A percentile compares a stretch with the other conserved stretches of the same genome.
Conservation (phyloP, 2,888 invertebrate species). For the Lasioglossum zephyrum region DNA sequence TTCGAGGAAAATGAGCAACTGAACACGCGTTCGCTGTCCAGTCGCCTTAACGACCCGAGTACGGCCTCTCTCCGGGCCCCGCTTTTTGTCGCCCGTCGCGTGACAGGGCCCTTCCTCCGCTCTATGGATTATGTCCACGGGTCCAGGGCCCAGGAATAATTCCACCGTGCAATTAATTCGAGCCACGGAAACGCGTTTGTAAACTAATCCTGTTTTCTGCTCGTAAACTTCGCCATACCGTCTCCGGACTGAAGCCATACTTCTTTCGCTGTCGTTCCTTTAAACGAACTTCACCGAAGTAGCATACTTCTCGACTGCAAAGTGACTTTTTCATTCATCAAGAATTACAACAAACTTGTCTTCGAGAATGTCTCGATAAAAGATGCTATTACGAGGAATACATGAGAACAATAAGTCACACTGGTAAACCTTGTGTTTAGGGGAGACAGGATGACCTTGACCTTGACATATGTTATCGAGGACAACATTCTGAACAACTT, state of each 20-base stretch:
- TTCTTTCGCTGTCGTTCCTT: not conserved
- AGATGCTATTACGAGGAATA: too few relatives aligned
- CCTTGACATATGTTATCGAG: too few relatives aligned
- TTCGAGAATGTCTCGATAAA: not conserved
- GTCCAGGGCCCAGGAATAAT: not conserved
- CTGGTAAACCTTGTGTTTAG: too few relatives aligned
- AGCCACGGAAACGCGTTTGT: not conserved
- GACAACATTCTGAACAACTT: too few relatives aligned
- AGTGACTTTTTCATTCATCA: too few relatives aligned
- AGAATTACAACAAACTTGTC: not conserved
- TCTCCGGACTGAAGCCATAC: not conserved
- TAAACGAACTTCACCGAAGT: not conserved
- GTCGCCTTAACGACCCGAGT: not conserved
- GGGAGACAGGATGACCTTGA: too few relatives aligned
- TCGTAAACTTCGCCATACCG: not conserved
- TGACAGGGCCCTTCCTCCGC: not conserved
- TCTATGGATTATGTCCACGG: not conserved
- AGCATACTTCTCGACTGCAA: not conserved
- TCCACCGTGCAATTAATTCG: not conserved
- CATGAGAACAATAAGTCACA: not conserved
- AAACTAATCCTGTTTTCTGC: not conserved
- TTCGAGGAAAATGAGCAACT: not conserved
- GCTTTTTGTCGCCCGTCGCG: not conserved
- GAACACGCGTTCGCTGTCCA: conserved; percentile 11
- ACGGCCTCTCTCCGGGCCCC: not conserved